A percentile compares a stretch with the other conserved stretches of the same genome.
These are phyloP conservation scores for Coleophora flavipennella DNA, from an alignment of 2,888 invertebrate genomes.

Conservation along the genomic window DNA sequence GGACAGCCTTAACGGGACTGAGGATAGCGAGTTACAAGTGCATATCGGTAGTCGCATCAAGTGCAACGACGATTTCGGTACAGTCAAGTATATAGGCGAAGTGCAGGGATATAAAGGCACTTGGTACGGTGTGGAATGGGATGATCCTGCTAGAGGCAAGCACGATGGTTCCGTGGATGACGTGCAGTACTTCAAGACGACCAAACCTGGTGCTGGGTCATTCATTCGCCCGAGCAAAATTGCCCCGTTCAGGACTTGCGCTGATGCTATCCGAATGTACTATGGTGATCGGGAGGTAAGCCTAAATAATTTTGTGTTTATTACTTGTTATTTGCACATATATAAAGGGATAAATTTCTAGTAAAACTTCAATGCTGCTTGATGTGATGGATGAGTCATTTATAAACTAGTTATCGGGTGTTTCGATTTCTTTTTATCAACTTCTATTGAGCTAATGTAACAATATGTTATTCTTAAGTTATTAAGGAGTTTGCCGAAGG, in stretches of 20 bases:
- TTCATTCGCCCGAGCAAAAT: constrained; percentile 90
- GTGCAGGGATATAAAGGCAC: constrained; percentile 78
- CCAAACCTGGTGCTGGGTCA: constrained; percentile 87
- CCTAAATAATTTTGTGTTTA: no score
- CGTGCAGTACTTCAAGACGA: constrained; percentile 83
- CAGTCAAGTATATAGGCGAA: constrained; percentile 83
- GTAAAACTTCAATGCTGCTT: no score
- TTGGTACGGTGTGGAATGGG: constrained; percentile 99
- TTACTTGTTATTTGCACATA: no score
- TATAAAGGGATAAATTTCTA: no score
- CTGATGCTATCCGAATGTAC: constrained; percentile 77
- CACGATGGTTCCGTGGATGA: constrained; percentile 92
- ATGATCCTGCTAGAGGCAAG: constrained; percentile 89
- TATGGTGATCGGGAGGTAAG: constrained; percentile 63
- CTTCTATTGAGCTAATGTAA: no score
- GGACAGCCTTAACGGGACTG: constrained; percentile 64
- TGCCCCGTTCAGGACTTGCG: constrained; percentile 78
- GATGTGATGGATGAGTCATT: no score
- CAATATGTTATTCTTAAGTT: no score
- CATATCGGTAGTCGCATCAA: constrained; percentile 60
- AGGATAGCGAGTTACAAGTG: constrained; percentile 58
- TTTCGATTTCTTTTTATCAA: no score
- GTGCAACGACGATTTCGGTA: constrained; percentile 56
- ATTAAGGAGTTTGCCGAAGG: no score
- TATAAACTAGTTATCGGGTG: no score